These are phyloP conservation scores for Cotesia vestalis DNA, from an alignment of 1,140 invertebrate genomes.

Conservation along the genomic window DNA sequence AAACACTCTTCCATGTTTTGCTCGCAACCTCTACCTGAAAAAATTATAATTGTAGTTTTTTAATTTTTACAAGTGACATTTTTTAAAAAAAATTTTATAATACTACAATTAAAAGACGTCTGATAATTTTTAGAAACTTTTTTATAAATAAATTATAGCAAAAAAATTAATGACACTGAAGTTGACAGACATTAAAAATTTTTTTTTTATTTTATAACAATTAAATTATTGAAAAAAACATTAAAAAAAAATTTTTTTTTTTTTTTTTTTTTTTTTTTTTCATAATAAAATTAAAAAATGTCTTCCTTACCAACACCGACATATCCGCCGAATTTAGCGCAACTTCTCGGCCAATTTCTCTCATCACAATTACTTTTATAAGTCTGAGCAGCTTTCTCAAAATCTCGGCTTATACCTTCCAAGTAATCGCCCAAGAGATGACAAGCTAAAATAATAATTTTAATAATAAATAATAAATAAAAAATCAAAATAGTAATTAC, in stretches of 20 bases:
- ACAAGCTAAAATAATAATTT: conserved; percentile 75
- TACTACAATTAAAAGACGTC: not conserved
- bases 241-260: no score
- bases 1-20: conserved; percentile 60
- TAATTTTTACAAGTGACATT: no score
- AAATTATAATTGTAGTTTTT: no score
- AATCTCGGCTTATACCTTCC: conserved; percentile 83
- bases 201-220: no score
- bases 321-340: conserved; percentile 84
- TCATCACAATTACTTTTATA: conserved; percentile 88
- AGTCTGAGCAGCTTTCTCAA: conserved; percentile 77
- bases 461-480: no score
- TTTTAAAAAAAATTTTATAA: not conserved
- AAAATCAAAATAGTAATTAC: conserved; percentile 42
- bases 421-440: conserved; percentile 89
- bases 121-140: not conserved
- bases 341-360: conserved; percentile 82
- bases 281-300: no score
- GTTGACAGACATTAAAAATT: no score
- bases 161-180: not conserved
- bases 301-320: conserved; percentile 70
- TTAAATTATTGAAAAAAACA: no score
- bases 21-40: conserved; percentile 52
- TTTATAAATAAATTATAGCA: not conserved
- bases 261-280: no score